Evolutionary conservation across 2,888 invertebrate species (phyloP), one percentile per base, ranked within the genome.

Genomic region (Labia minor): DNA sequence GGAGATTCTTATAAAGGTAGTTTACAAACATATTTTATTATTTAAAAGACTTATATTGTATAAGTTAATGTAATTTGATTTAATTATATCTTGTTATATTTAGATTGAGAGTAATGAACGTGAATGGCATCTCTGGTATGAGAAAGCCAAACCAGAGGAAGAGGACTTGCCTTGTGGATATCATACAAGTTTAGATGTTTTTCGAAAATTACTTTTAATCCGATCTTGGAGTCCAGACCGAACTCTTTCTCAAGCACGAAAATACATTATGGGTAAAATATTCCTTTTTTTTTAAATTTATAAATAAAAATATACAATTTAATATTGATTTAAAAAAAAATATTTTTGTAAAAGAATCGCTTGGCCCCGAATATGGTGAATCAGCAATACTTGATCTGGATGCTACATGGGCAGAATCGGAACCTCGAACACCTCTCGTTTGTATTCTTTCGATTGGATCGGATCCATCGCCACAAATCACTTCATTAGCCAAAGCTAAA

Each of bases 141-240:
- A 96, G 76, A 91, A 90, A 72, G 93, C 95, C 71, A 89, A 88
- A 72, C 96, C 96, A 0, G 96, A 96, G 77, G 90, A 91, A 74
- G 93, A 93, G 75, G 87, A 86, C 26, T 86, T 96, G 67, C 96
- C 96, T 0, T 93, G 92, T 75, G 92, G 92, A 0, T 96, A 94
- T 76, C 88, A 90, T 68, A 87, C 86, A 67, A 84, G 86, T 62
- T 80, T 96, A 33, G 95, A 95, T 75, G 89, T 93, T 0, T 96
- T 95, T 74, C 82, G 94, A 19, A 93, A 93, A 75, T 77, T 89
- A 21, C 78, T 97, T 18, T 80, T 94, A 0, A 89, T 97, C 66
- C 82, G 96, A 72, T 93, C 91, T 0, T 96, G 95, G 95, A 94
- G 95, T 77, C 95, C 95, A 0, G 96, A 97, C 76, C 82, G 96